Evolutionary conservation across 2,888 invertebrate species (phyloP), one percentile per base, ranked within the genome.

Genomic region (Epirrhoe alternata): DNA sequence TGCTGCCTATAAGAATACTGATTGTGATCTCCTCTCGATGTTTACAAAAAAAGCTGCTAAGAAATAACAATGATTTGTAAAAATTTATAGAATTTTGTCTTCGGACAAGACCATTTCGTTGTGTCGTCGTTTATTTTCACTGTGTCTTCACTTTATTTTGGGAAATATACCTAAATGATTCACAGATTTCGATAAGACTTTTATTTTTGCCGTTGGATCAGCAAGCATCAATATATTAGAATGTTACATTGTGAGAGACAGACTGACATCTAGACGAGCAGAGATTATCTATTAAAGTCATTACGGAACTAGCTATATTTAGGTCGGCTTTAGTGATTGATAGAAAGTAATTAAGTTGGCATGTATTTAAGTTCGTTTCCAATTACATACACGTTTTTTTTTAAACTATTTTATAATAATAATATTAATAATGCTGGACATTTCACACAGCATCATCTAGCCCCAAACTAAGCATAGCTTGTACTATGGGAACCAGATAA

Each of bases 221-320:
- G 62, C 62, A 66, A 62, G 66, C 66, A 62, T 62, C 58, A 16
- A n/a, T n/a, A n/a, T n/a, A n/a, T n/a, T n/a, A n/a, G 24, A 24
- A 24, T 3, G 24, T 24, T 49, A 16, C n/a, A 66, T 14, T 57
- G 45, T 58, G 54, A 70, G 71, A 66, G 71, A 74, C 74, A 77
- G 77, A 77, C 77, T 35, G 59, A 60, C 62, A 47, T 66, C 70
- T 47, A 69, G 76, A 75, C 74, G 51, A 62, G 62, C 68, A 58
- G 49, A 59, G 53, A 71, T 61, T 56, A 31, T 69, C 66, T 61
- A 57, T 54, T 17, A 33, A 3, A 12, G 53, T 64, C 10, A 64
- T 64, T 64, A 64, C 8, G 33, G 31, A 51, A 54, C 24, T 50
- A 8, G 5, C 0, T 33, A 16, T 33, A 42, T 42, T 42, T 12